Evolutionary conservation across 1,140 invertebrate genomes (phyloP).

Genomic region (Nebria ingens): DNA sequence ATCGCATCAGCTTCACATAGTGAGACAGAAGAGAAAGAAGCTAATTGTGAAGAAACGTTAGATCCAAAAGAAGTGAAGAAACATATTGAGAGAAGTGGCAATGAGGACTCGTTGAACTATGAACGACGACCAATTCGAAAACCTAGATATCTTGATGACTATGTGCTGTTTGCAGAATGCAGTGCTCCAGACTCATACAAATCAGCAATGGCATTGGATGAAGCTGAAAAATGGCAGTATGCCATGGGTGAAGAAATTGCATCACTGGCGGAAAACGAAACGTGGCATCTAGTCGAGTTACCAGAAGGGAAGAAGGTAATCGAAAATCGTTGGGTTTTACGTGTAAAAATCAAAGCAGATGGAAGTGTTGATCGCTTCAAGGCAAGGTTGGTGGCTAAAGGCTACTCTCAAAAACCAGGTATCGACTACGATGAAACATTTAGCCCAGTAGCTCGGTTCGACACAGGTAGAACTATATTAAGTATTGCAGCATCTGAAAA

Average conservation of each 20-base stretch:
- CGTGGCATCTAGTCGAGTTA: too few relatives aligned
- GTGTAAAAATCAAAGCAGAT: constrained; percentile 19
- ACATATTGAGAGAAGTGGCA: too few relatives aligned
- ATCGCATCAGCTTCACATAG: background rate
- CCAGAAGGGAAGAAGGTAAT: too few relatives aligned
- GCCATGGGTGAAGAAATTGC: constrained; percentile 13
- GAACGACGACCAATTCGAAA: too few relatives aligned
- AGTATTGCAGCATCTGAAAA: constrained; percentile 29
- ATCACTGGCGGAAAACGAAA: background rate
- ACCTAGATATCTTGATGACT: constrained; percentile 5
- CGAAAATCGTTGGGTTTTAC: too few relatives aligned
- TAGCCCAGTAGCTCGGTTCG: constrained; percentile 30
- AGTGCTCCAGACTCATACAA: background rate
- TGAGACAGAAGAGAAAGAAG: background rate
- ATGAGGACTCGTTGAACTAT: too few relatives aligned
- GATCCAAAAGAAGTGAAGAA: background rate
- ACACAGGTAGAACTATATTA: constrained; percentile 34
- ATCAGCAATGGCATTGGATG: constrained; percentile 18
- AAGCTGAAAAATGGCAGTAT: constrained; percentile 24
- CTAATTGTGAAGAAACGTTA: background rate
- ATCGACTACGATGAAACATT: constrained; percentile 37
- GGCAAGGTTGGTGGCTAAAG: constrained; percentile 32
- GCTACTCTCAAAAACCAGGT: constrained; percentile 26
- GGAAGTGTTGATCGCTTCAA: constrained; percentile 16
- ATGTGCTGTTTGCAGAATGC: constrained; percentile 11